Percentiles rank a stretch among this genome's conserved stretches.
These are phyloP conservation scores for Campylomormyrus tamandua DNA, from an alignment of 2,113 vertebrate species.

Conservation along the genomic window DNA sequence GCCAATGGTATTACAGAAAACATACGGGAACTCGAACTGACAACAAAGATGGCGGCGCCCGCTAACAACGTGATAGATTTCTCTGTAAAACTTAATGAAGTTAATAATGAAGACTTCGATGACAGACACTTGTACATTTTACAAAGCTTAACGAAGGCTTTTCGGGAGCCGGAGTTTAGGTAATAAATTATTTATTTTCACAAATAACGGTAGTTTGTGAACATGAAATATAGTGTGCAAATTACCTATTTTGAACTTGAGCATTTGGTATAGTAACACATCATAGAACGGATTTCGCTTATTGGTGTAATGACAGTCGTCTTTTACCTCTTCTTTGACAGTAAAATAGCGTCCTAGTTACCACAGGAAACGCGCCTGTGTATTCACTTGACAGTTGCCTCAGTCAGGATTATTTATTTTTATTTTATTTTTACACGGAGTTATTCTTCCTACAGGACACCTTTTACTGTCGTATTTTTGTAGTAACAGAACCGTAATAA, in stretches of 20 bases:
- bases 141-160: slow-evolving; percentile 44
- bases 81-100: slow-evolving; percentile 29
- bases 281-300: background rate
- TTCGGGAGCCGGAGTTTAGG: slow-evolving; percentile 58
- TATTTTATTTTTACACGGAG: background rate
- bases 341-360: background rate
- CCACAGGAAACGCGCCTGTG: background rate
- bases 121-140: slow-evolving; percentile 45
- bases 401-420: background rate
- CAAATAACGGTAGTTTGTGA: background rate
- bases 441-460: background rate
- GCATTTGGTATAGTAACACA: background rate
- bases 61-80: slow-evolving; percentile 26
- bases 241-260: background rate
- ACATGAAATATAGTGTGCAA: background rate
- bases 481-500: background rate
- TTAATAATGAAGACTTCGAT: slow-evolving; percentile 41
- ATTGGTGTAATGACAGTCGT: background rate
- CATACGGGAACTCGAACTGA: slow-evolving; percentile 25
- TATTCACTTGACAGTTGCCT: background rate
- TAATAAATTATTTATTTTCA: slow-evolving; percentile 22
- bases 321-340: background rate
- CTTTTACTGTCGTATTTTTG: background rate
- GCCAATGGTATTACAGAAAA: slow-evolving; percentile 28
- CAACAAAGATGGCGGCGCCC: slow-evolving; percentile 46